phyloP scores from a whole-genome alignment of 2,113 vertebrate genomes.

The Tragulus kanchil region DNA sequence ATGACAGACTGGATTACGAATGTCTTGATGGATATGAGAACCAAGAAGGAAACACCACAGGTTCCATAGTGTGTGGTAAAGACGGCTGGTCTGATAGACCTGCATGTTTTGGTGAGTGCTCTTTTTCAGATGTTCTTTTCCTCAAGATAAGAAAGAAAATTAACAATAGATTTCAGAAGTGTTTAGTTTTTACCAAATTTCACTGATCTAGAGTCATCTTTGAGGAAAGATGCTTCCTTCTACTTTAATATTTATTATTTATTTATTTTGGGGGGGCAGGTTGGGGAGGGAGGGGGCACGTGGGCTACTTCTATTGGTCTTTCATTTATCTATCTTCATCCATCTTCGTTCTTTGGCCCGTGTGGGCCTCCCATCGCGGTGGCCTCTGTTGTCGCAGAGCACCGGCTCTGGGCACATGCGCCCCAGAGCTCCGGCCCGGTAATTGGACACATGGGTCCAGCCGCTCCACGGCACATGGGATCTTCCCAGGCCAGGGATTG shows the following conservation, averaged over 20 bases:
- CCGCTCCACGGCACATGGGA: no score
- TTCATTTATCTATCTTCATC: no score
- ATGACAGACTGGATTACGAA: neutral
- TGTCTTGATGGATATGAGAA: neutral
- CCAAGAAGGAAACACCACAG: neutral
- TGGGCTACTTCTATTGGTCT: no score
- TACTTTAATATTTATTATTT: neutral
- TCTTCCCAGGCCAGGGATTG: no score
- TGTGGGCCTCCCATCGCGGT: no score
- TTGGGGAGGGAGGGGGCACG: no score
- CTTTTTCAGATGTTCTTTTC: neutral
- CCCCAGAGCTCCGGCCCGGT: no score
- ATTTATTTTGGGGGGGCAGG: no score
- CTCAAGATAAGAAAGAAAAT: neutral
- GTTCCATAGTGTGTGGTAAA: neutral
- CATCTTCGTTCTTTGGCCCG: no score
- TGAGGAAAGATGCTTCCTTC: neutral
- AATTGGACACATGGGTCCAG: no score
- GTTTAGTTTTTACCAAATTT: neutral
- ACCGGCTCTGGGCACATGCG: no score
- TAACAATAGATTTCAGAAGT: neutral
- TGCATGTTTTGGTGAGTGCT: neutral
- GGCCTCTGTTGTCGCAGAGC: no score
- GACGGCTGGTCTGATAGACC: constrained; percentile 71
- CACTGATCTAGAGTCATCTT: neutral